Percentiles rank a stretch among this genome's conserved stretches.
Conservation (phyloP, 2,888 invertebrate species). For the Xestia rhomboidea region DNA sequence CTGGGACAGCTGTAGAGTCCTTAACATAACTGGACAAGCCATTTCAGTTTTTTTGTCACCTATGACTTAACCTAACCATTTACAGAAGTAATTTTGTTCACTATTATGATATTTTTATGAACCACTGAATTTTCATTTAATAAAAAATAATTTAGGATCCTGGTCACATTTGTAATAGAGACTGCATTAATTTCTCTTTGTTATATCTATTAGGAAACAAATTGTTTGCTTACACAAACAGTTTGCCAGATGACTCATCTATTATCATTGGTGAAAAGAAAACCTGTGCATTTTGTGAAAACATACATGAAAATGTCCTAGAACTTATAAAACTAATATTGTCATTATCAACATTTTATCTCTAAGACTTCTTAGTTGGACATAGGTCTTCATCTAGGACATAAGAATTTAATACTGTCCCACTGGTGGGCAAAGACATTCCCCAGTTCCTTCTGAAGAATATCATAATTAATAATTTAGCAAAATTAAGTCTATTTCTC, state of each 20-base stretch:
- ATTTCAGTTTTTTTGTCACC: neutral
- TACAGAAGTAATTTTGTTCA: neutral
- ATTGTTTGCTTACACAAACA: constrained; percentile 9
- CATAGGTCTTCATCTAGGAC: neutral
- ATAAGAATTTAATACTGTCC: neutral
- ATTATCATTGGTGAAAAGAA: constrained; percentile 16
- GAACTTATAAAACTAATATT: neutral
- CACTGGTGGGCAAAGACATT: neutral
- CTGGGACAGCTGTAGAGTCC: no score
- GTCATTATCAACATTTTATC: neutral
- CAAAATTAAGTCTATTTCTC: neutral
- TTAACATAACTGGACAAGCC: neutral
- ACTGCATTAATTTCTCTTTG: neutral
- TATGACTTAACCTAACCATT: neutral
- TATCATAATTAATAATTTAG: neutral
- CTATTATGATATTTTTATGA: neutral
- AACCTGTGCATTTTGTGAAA: constrained; percentile 2
- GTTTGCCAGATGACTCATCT: constrained; percentile 24
- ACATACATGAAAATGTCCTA: constrained; percentile 1
- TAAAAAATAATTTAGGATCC: neutral
- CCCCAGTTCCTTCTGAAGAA: neutral
- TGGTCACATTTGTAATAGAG: neutral
- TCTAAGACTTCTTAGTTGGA: neutral
- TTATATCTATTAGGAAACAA: neutral
- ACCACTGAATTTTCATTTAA: neutral